phyloP scores from a whole-genome alignment of 2,888 invertebrate species.

The Lamellibrachia satsuma region DNA sequence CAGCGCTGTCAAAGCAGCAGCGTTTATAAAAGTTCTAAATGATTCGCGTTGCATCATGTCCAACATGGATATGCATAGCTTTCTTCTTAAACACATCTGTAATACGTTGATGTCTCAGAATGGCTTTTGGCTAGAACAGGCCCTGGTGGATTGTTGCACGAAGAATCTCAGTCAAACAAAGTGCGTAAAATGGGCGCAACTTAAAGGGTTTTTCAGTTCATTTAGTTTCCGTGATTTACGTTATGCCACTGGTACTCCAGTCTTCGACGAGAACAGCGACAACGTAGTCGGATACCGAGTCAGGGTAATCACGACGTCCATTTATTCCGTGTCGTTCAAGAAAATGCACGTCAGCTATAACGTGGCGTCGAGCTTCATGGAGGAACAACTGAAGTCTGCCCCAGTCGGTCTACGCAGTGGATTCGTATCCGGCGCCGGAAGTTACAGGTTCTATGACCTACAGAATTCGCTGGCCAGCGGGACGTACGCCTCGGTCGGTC shows the following conservation, averaged over 20 bases:
- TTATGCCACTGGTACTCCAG: no score
- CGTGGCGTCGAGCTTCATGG: constrained; percentile 81
- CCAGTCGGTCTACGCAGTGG: constrained; percentile 77
- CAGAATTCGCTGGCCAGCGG: constrained; percentile 83
- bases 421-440: constrained; percentile 67
- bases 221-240: no score
- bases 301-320: constrained; percentile 14
- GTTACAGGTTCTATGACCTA: constrained; percentile 90
- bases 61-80: background rate
- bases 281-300: constrained; percentile 25
- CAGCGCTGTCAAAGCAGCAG: background rate
- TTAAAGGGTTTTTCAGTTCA: background rate
- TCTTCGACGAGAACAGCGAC: no score
- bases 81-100: background rate
- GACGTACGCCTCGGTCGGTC: constrained; percentile 80
- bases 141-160: background rate
- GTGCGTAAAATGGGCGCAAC: background rate
- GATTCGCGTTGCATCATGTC: no score
- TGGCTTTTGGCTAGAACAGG: no score
- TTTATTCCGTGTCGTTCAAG: constrained; percentile 76
- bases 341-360: constrained; percentile 81
- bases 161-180: background rate
- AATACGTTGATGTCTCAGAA: background rate
- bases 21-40: background rate
- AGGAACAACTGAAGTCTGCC: constrained; percentile 74